phyloP scores from a whole-genome alignment of 2,113 vertebrate genomes.

The Eonycteris spelaea region DNA sequence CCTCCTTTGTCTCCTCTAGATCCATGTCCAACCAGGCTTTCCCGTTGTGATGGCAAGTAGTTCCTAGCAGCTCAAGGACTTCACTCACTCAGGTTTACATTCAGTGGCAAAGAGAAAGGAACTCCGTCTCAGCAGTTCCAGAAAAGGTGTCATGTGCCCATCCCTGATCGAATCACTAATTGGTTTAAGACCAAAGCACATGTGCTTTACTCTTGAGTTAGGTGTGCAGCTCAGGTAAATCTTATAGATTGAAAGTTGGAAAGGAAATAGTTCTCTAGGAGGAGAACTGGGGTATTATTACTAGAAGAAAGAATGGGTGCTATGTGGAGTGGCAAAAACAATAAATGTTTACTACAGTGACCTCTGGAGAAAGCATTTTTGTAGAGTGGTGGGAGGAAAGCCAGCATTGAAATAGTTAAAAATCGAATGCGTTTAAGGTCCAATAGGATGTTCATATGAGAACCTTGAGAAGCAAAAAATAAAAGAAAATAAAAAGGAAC shows the following conservation, averaged over 20 bases:
- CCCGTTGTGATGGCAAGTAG: too few species aligned
- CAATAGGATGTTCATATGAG: background rate
- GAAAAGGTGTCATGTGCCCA: background rate
- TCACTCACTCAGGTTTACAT: background rate
- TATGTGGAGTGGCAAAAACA: background rate
- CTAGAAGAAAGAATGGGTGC: background rate
- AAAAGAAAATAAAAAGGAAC: background rate
- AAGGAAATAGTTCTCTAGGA: background rate
- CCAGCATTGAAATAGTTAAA: background rate
- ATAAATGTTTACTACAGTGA: fast-evolving
- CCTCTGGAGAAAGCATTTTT: background rate
- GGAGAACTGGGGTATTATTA: background rate
- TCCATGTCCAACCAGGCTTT: background rate
- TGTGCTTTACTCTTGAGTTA: background rate
- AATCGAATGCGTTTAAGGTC: background rate
- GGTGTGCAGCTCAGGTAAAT: background rate
- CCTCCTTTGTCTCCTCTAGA: background rate
- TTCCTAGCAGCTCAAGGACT: fast-evolving
- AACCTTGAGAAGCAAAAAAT: background rate
- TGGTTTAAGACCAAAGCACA: background rate
- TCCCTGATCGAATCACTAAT: background rate
- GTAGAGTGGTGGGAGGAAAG: background rate
- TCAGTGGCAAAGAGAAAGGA: background rate
- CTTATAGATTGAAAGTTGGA: background rate
- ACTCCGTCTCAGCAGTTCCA: background rate